These are phyloP conservation scores for Gallinago jamesoni DNA, from an alignment of 2,113 vertebrate genomes.

Conservation along the genomic window DNA sequence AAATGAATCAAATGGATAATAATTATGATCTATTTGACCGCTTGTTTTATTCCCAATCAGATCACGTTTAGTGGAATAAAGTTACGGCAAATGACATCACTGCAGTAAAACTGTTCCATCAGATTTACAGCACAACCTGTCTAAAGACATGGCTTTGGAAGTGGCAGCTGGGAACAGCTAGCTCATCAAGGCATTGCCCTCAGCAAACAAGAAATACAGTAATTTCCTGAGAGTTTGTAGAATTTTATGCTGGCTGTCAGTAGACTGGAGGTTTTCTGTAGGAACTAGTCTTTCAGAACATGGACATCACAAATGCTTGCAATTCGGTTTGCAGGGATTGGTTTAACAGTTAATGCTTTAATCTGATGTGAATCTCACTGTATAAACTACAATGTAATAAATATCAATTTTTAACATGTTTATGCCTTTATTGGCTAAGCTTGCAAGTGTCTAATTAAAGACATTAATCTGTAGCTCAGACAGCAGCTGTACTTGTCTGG, in stretches of 20 bases:
- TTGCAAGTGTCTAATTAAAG: slow-evolving; percentile 45
- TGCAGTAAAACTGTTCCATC: not conserved
- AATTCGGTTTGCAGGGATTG: not conserved
- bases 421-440: slow-evolving; percentile 11
- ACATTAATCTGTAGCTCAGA: slow-evolving; percentile 28
- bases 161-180: not conserved
- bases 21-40: not conserved
- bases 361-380: not conserved
- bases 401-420: slow-evolving; percentile 29
- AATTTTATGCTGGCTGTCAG: not conserved
- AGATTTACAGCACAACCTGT: not conserved
- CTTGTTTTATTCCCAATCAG: not conserved
- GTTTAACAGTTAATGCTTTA: slow-evolving; percentile 3
- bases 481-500: slow-evolving; percentile 14
- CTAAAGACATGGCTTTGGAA: not conserved
- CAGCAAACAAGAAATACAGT: not conserved
- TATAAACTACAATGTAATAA: not conserved
- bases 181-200: not conserved
- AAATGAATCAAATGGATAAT: not conserved
- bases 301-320: not conserved
- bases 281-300: not conserved
- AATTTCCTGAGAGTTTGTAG: not conserved
- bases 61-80: not conserved
- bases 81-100: not conserved
- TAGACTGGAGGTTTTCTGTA: not conserved